Percentiles rank a stretch among this genome's conserved stretches.
Evolutionary conservation across 2,888 invertebrate genomes (phyloP).

Genomic region (Eristalis pertinax): DNA sequence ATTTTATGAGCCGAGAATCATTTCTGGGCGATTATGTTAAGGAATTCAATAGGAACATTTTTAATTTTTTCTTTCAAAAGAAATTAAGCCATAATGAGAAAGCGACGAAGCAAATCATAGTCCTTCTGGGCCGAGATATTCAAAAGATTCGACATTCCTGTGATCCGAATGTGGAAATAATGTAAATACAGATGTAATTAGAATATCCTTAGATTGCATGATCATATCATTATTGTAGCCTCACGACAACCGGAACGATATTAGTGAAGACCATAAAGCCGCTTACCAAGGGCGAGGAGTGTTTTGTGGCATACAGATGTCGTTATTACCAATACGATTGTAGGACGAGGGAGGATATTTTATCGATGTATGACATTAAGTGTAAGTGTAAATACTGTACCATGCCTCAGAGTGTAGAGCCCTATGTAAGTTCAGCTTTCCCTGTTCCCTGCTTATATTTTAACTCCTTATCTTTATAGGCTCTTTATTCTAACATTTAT

Average conservation of each 20-base stretch:
- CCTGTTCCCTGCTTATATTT: background rate
- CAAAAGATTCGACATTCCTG: conserved; percentile 48
- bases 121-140: conserved; percentile 20
- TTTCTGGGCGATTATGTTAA: conserved; percentile 13
- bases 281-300: conserved; percentile 22
- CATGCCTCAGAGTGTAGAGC: conserved; percentile 13
- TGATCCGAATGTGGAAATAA: conserved; percentile 38
- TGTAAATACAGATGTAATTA: conserved; percentile 11
- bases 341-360: conserved; percentile 6
- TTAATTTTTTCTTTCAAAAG: conserved; percentile 20
- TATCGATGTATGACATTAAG: background rate
- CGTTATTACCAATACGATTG: conserved; percentile 20
- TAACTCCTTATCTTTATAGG: background rate
- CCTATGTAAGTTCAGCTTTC: conserved; percentile 7
- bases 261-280: conserved; percentile 32
- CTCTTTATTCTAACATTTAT: conserved; percentile 37
- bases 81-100: background rate
- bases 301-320: conserved; percentile 31
- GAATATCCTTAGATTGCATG: background rate
- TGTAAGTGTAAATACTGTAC: conserved; percentile 31
- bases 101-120: conserved; percentile 24
- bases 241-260: conserved; percentile 12
- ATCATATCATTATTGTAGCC: background rate
- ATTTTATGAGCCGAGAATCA: background rate
- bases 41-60: conserved; percentile 18